A percentile compares a stretch with the other conserved stretches of the same genome.
phyloP scores from a whole-genome alignment of 2,888 invertebrate genomes.

The Tenthredo livida region DNA sequence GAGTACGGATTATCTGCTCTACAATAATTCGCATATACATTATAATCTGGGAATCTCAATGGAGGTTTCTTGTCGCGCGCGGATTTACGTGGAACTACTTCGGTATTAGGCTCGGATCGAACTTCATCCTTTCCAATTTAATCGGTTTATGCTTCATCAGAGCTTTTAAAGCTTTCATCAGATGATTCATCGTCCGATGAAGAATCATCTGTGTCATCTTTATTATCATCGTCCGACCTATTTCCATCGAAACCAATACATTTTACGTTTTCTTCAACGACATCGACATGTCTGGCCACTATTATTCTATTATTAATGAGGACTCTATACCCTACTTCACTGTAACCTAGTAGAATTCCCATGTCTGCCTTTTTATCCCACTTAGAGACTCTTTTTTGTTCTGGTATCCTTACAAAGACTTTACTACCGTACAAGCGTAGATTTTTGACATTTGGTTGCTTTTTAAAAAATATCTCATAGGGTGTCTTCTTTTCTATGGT shows the following conservation, averaged over 20 bases:
- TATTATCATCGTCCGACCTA: too few species aligned
- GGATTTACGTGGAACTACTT: too few species aligned
- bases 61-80: too few species aligned
- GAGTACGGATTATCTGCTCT: too few species aligned
- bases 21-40: too few species aligned
- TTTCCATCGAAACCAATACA: not conserved
- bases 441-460: slow-evolving; percentile 47
- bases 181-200: too few species aligned
- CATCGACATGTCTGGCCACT: not conserved
- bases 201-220: too few species aligned
- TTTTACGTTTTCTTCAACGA: slow-evolving; percentile 12
- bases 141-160: too few species aligned
- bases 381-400: slow-evolving; percentile 54
- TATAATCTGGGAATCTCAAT: too few species aligned
- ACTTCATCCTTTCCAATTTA: too few species aligned
- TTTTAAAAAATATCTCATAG: slow-evolving; percentile 54
- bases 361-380: slow-evolving; percentile 56
- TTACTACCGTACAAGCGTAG: slow-evolving; percentile 53
- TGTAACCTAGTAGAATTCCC: slow-evolving; percentile 54
- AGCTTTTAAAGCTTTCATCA: too few species aligned
- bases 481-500: slow-evolving; percentile 55
- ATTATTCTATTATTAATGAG: slow-evolving; percentile 8
- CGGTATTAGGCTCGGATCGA: too few species aligned
- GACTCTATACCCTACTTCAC: slow-evolving; percentile 25
- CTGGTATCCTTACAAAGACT: slow-evolving; percentile 54